phyloP scores from a whole-genome alignment of 2,888 invertebrate species.

The Helleia helle region DNA sequence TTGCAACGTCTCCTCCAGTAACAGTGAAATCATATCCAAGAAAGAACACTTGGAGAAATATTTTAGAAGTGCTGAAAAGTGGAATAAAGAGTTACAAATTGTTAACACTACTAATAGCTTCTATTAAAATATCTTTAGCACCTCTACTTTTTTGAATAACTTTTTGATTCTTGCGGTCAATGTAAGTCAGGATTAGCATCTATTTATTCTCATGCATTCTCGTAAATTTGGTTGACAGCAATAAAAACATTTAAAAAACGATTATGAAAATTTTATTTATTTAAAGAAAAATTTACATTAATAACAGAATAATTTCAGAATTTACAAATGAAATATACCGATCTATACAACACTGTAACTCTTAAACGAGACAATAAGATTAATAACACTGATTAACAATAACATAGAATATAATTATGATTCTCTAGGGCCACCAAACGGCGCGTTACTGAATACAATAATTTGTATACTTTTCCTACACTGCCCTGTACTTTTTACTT shows the following conservation, averaged over 20 bases:
- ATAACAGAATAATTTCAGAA: conserved; percentile 69
- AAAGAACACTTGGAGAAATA: conserved; percentile 55
- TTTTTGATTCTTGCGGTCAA: too few species aligned
- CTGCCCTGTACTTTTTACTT: conserved; percentile 13
- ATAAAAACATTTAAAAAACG: conserved; percentile 57
- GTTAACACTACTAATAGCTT: not conserved
- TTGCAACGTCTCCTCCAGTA: conserved; percentile 29
- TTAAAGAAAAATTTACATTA: conserved; percentile 68
- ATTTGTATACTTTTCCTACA: conserved; percentile 18
- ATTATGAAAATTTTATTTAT: conserved; percentile 73
- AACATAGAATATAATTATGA: conserved; percentile 56
- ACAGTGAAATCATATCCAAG: conserved; percentile 36
- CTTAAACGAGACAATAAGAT: conserved; percentile 71
- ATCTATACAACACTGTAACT: conserved; percentile 73
- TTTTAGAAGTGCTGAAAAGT: conserved; percentile 55
- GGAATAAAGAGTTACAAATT: conserved; percentile 32
- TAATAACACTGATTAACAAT: conserved; percentile 72
- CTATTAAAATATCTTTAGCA: too few species aligned
- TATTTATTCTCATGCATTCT: too few species aligned
- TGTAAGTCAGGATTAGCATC: too few species aligned
- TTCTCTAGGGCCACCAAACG: conserved; percentile 59
- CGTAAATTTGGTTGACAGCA: not conserved
- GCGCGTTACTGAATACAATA: conserved; percentile 49
- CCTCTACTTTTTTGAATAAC: too few species aligned
- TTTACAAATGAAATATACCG: conserved; percentile 66